phyloP scores from a whole-genome alignment of 2,888 invertebrate genomes.

The Bombyx huttoni region DNA sequence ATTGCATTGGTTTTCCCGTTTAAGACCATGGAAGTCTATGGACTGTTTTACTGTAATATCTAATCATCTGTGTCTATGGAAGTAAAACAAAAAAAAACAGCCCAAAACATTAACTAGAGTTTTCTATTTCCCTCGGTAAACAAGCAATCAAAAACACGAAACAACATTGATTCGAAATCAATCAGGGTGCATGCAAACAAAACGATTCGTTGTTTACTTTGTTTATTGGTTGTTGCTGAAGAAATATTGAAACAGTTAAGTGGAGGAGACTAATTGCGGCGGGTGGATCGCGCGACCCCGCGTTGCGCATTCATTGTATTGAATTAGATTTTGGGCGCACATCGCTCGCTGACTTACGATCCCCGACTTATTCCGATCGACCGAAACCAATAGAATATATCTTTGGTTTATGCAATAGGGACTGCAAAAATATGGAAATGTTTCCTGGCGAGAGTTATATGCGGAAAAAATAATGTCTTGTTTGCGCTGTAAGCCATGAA shows the following conservation, averaged over 20 bases:
- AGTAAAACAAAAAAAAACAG: no score
- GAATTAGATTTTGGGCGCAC: constrained; percentile 18
- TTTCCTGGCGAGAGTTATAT: background rate
- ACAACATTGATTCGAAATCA: constrained; percentile 1
- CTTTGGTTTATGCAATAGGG: background rate
- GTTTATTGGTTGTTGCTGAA: constrained; percentile 17
- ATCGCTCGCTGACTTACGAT: constrained; percentile 13
- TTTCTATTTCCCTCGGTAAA: background rate
- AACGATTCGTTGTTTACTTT: constrained; percentile 7
- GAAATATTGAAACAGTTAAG: constrained; percentile 21
- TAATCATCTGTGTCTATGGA: no score
- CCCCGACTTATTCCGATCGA: constrained; percentile 2
- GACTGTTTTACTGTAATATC: no score
- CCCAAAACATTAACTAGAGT: background rate
- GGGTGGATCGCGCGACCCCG: constrained; percentile 6
- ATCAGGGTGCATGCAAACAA: background rate
- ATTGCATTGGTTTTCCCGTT: no score
- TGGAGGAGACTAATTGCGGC: constrained; percentile 20
- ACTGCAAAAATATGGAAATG: background rate
- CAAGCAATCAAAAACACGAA: constrained; percentile 10
- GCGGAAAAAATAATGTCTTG: background rate
- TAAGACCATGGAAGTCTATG: no score
- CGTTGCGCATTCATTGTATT: constrained; percentile 22
- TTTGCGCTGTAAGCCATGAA: background rate
- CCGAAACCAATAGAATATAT: background rate